phyloP scores from a whole-genome alignment of 2,797 vertebrate species.

The Hirundo rustica region DNA sequence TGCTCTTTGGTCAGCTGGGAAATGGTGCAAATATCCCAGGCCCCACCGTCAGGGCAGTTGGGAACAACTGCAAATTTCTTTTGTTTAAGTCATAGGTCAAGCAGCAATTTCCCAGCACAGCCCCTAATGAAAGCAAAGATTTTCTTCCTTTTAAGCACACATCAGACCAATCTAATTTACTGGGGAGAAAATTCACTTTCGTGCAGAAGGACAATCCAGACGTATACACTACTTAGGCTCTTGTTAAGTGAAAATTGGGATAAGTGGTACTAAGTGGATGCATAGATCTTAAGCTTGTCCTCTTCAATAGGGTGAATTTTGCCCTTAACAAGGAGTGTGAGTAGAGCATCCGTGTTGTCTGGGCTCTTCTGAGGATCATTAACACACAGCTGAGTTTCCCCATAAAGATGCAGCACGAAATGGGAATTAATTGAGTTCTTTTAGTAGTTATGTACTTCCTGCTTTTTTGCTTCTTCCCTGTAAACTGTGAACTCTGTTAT shows the following conservation, averaged over 20 bases:
- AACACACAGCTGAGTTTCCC: conserved; percentile 32
- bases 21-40: neutral
- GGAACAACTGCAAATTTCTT: conserved; percentile 22
- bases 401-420: conserved; percentile 28
- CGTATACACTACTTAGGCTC: conserved; percentile 39
- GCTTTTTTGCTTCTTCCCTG: conserved; percentile 7
- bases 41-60: neutral
- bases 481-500: neutral
- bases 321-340: conserved; percentile 41
- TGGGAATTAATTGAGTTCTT: conserved; percentile 47
- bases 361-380: conserved; percentile 41
- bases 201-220: conserved; percentile 59
- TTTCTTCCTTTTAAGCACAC: conserved; percentile 59
- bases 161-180: conserved; percentile 64
- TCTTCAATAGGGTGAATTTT: conserved; percentile 53
- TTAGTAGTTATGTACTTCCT: conserved; percentile 7
- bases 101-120: conserved; percentile 47
- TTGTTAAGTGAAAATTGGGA: conserved; percentile 69
- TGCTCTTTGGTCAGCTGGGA: conserved; percentile 15
- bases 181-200: conserved; percentile 64
- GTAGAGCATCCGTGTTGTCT: conserved; percentile 22
- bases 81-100: conserved; percentile 54
- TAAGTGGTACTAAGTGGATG: conserved; percentile 66
- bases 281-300: conserved; percentile 67
- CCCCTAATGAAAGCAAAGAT: conserved; percentile 47